These are phyloP conservation scores for Lipophrys pholis DNA, from an alignment of 2,113 vertebrate genomes.

Conservation along the genomic window DNA sequence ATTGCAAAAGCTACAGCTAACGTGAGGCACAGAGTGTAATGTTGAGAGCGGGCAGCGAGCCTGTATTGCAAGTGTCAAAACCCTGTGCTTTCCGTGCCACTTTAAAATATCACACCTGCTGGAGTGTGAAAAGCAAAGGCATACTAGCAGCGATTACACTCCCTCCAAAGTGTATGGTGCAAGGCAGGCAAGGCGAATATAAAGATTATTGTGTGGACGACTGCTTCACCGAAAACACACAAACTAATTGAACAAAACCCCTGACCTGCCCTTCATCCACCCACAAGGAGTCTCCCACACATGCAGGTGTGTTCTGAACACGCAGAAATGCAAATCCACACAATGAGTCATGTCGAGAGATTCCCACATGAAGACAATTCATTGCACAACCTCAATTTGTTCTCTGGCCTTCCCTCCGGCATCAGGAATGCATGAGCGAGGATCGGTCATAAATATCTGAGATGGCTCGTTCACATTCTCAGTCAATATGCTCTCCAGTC, in stretches of 20 bases:
- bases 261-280: not conserved
- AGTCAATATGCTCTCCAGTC: conserved; percentile 46
- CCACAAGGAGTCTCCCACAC: not conserved
- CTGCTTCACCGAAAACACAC: not conserved
- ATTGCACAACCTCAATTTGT: conserved; percentile 21
- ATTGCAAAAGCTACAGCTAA: too few relatives aligned
- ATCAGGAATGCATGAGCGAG: conserved; percentile 39
- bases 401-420: conserved; percentile 45
- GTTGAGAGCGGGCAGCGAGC: too few relatives aligned
- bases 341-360: conserved; percentile 16
- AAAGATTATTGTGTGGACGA: not conserved
- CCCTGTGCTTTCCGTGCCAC: too few relatives aligned
- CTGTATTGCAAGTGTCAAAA: too few relatives aligned
- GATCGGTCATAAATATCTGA: conserved; percentile 57
- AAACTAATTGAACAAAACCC: conserved; percentile 4
- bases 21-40: too few relatives aligned
- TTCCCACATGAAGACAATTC: conserved; percentile 32
- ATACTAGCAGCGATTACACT: not conserved
- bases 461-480: conserved; percentile 45
- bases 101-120: not conserved
- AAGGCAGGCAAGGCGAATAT: not conserved
- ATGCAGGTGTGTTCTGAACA: not conserved
- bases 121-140: not conserved
- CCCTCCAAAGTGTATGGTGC: not conserved
- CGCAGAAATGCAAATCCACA: conserved; percentile 8